Conservation (phyloP, 2,797 vertebrate genomes). For the Cuculus canorus region DNA sequence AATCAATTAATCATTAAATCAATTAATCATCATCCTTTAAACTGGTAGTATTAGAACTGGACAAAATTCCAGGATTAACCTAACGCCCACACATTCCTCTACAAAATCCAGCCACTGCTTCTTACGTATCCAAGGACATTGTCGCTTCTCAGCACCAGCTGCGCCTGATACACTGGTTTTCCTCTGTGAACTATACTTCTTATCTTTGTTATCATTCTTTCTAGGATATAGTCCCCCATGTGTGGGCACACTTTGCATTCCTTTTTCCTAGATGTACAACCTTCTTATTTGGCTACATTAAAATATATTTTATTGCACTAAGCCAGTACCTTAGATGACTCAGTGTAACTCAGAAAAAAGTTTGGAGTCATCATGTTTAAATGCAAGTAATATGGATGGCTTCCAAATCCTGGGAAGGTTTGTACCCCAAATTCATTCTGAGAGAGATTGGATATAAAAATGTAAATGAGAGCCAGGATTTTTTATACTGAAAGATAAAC, state of each 20-base stretch:
- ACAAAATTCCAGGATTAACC: background rate
- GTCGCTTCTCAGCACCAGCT: background rate
- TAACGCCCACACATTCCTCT: background rate
- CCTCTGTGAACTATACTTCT: background rate
- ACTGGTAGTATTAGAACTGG: background rate
- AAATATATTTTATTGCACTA: background rate
- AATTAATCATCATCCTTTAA: background rate
- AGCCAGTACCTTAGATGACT: conserved; percentile 4
- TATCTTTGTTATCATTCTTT: background rate
- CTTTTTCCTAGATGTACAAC: background rate
- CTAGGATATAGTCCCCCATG: background rate
- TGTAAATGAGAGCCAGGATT: conserved; percentile 33
- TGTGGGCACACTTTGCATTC: background rate
- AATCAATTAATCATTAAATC: background rate
- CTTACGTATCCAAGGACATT: background rate
- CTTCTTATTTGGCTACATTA: conserved; percentile 3
- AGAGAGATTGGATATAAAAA: conserved; percentile 43
- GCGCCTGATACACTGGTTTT: background rate
- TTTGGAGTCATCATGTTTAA: conserved; percentile 11
- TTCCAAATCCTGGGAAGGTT: conserved; percentile 39
- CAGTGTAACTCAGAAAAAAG: background rate
- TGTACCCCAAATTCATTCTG: conserved; percentile 26
- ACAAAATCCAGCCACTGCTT: background rate
- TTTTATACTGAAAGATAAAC: conserved; percentile 45
- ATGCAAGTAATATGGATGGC: conserved; percentile 27